Base-by-base conservation (phyloP, 2,797 vertebrate genomes). In the Choloepus didactylus region DNA sequence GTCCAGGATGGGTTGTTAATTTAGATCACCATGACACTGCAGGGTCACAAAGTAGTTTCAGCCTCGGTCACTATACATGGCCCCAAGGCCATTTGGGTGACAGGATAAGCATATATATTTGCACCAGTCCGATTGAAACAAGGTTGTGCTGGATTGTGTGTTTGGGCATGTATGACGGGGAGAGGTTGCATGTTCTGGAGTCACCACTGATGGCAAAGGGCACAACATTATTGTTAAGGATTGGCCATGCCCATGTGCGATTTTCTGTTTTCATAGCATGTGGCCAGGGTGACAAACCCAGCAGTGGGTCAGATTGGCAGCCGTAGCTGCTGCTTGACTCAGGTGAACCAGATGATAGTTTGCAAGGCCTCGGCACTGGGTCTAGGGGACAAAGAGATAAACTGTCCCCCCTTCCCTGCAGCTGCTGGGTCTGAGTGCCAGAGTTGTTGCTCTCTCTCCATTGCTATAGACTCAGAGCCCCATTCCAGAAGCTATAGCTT, bases 401-500 rank as follows among this genome's bases (percentile, higher is more conserved):
- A 49, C 6, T 60, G 82, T 41, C 23, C 8, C 18, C 31, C 70
- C 77, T 19, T 75, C 3, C 54, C 81, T 87, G 38, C 2, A 25
- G 62, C 31, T 80, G 56, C 51, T 46, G 56, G 44, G 69, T 12
- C 44, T n/a, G 9, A 84, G 9, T 46, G 18, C 67, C n/a, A 23
- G 51, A 16, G 29, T 19, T 87, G 41, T 89, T 86, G 94, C 49
- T 89, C 85, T 92, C 44, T 46, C 82, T 79, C 27, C 51, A 60
- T 21, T 89, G 31, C 60, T 38, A 19, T n/a, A 4, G 75, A 54
- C 88, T 92, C 54, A 35, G 41, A 59, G 7, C 69, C 60, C 67
- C 84, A 77, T 15, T 15, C 25, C 59, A 25, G 18, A 64, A 84
- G 9, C 51, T 49, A 9, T 80, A 56, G 85, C 54, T 54, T 94